Conservation (phyloP, 1,140 invertebrate species). For the Caerostris extrusa region DNA sequence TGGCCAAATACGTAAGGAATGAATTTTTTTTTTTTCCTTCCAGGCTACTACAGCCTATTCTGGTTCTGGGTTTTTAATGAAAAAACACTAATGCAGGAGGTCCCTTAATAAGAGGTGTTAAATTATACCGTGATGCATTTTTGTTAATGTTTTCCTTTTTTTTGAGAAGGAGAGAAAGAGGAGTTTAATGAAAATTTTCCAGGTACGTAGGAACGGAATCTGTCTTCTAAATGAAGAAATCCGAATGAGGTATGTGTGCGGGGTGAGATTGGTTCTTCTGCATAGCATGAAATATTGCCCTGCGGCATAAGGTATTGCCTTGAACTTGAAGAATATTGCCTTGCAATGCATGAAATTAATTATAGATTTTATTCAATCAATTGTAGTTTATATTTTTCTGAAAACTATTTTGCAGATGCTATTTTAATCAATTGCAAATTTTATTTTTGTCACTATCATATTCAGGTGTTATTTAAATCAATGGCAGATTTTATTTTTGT, state of each 20-base stretch:
- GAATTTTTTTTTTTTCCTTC: constrained; percentile 45
- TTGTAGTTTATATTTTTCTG: too few relatives aligned
- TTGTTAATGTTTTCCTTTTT: constrained; percentile 37
- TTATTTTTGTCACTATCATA: too few relatives aligned
- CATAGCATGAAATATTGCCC: too few relatives aligned
- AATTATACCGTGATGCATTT: constrained; percentile 61
- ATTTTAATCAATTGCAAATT: too few relatives aligned
- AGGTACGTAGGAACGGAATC: constrained; percentile 20
- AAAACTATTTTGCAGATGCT: too few relatives aligned
- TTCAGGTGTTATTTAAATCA: too few relatives aligned
- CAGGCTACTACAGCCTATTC: background rate
- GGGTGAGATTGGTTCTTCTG: too few relatives aligned
- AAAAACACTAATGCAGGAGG: constrained; percentile 63
- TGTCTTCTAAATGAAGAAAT: constrained; percentile 48
- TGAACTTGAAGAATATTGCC: too few relatives aligned
- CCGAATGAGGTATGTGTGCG: background rate
- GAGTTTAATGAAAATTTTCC: constrained; percentile 74
- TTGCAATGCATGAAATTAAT: too few relatives aligned
- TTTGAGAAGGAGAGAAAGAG: constrained; percentile 17
- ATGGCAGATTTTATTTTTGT: too few relatives aligned
- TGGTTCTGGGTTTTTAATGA: constrained; percentile 70
- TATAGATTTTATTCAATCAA: too few relatives aligned
- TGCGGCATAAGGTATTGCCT: too few relatives aligned
- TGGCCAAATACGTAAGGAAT: constrained; percentile 58
- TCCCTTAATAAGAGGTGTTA: constrained; percentile 76